phyloP scores from a whole-genome alignment of 2,888 invertebrate species.

The Kryphioiulus occultus region DNA sequence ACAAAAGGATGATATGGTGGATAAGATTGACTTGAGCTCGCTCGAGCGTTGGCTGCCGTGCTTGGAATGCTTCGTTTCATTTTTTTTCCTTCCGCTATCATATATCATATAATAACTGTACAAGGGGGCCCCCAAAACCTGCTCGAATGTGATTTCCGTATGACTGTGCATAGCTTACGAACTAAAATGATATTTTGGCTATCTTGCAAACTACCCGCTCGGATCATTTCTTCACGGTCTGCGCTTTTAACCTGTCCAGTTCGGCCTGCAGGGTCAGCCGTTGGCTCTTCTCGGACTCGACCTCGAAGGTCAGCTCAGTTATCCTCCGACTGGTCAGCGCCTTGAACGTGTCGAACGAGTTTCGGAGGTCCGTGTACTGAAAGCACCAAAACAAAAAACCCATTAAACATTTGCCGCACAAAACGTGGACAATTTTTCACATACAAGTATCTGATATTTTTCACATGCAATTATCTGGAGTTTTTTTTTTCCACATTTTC shows the following conservation, averaged over 20 bases:
- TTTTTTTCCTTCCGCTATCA: neutral
- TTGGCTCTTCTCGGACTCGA: slow-evolving; percentile 62
- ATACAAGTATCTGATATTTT: too few species aligned
- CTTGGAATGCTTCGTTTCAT: neutral
- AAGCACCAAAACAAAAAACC: too few species aligned
- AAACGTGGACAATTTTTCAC: too few species aligned
- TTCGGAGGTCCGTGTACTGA: slow-evolving; percentile 42
- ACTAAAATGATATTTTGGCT: slow-evolving; percentile 6
- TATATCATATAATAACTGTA: neutral
- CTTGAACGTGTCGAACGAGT: slow-evolving; percentile 44
- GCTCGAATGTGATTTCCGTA: neutral
- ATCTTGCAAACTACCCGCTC: neutral
- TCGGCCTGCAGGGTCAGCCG: slow-evolving; percentile 63
- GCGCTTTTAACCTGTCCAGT: slow-evolving; percentile 61
- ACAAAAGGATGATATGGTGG: neutral
- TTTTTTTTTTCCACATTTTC: too few species aligned
- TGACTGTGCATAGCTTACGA: slow-evolving; percentile 33
- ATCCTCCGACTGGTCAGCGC: slow-evolving; percentile 18
- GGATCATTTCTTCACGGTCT: slow-evolving; percentile 43
- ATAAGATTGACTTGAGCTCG: neutral
- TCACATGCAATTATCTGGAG: too few species aligned
- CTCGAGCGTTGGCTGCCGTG: neutral
- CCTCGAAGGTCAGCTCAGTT: slow-evolving; percentile 57
- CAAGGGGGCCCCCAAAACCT: slow-evolving; percentile 20
- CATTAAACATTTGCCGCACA: too few species aligned